Evolutionary conservation across 2,888 invertebrate genomes (phyloP).

Genomic region (Thera britannica): DNA sequence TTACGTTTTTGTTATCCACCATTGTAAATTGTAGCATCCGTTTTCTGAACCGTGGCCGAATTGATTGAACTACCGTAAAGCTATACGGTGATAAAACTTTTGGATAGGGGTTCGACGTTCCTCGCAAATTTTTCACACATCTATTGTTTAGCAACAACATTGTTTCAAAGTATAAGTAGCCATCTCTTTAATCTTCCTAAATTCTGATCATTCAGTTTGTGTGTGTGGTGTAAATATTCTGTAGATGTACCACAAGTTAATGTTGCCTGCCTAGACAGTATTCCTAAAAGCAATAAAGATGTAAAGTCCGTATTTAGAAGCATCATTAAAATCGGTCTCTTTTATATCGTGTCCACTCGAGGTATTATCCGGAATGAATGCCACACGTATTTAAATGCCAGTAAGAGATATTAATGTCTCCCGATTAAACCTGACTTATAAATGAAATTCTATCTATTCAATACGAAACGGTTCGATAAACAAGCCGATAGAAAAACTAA

Average conservation of each 20-base stretch:
- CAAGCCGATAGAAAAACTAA: constrained; percentile 55
- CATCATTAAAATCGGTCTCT: constrained; percentile 50
- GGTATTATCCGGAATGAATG: constrained; percentile 49
- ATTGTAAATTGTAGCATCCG: constrained; percentile 70
- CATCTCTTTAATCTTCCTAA: background rate
- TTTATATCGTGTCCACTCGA: constrained; percentile 53
- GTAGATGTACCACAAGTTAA: background rate
- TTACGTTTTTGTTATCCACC: constrained; percentile 71
- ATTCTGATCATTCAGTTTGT: background rate
- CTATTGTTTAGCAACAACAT: background rate
- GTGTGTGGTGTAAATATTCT: background rate
- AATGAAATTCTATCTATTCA: constrained; percentile 58
- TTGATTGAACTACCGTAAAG: constrained; percentile 41
- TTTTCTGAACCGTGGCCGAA: constrained; percentile 44
- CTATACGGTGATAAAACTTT: constrained; percentile 40
- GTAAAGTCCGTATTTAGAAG: constrained; percentile 38
- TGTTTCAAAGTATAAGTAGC: too few species aligned
- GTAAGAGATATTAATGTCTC: constrained; percentile 62
- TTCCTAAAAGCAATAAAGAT: constrained; percentile 28
- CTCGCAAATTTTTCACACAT: constrained; percentile 3
- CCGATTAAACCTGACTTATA: constrained; percentile 56
- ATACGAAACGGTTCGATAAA: constrained; percentile 54
- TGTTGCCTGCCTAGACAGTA: background rate
- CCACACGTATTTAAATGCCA: constrained; percentile 62
- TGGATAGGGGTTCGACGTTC: constrained; percentile 8